These are phyloP conservation scores for Anthophora plumipes DNA, from an alignment of 2,888 invertebrate species.

Conservation along the genomic window DNA sequence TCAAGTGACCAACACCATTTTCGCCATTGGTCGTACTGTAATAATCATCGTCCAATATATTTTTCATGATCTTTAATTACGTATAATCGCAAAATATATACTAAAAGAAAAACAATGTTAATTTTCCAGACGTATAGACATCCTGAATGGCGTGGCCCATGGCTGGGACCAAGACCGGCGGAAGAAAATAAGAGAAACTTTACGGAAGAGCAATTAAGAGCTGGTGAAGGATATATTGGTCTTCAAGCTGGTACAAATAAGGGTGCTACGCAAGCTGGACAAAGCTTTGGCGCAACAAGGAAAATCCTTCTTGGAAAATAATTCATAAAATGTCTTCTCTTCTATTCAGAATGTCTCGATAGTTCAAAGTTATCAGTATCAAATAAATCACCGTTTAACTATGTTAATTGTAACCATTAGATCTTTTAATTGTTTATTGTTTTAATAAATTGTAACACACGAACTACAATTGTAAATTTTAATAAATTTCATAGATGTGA, in stretches of 20 bases:
- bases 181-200: conserved; percentile 90
- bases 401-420: conserved; percentile 6
- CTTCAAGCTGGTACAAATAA: conserved; percentile 95
- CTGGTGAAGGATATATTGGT: conserved; percentile 93
- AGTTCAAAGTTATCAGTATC: neutral
- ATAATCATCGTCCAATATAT: conserved; percentile 53
- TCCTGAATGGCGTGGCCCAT: conserved; percentile 93
- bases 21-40: conserved; percentile 94
- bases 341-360: neutral
- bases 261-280: conserved; percentile 93
- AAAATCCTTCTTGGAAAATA: conserved; percentile 93
- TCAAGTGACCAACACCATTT: conserved; percentile 94
- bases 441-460: neutral
- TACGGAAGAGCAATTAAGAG: conserved; percentile 89
- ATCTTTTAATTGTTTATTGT: neutral
- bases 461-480: neutral
- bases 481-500: neutral
- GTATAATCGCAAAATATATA: neutral
- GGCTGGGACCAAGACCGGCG: conserved; percentile 93
- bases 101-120: neutral
- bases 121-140: conserved; percentile 90
- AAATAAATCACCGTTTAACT: conserved; percentile 1
- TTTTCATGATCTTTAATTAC: neutral
- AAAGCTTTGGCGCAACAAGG: conserved; percentile 93
- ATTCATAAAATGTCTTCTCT: conserved; percentile 8